Conservation (phyloP, 2,113 vertebrate genomes). For the Mixornis gularis region DNA sequence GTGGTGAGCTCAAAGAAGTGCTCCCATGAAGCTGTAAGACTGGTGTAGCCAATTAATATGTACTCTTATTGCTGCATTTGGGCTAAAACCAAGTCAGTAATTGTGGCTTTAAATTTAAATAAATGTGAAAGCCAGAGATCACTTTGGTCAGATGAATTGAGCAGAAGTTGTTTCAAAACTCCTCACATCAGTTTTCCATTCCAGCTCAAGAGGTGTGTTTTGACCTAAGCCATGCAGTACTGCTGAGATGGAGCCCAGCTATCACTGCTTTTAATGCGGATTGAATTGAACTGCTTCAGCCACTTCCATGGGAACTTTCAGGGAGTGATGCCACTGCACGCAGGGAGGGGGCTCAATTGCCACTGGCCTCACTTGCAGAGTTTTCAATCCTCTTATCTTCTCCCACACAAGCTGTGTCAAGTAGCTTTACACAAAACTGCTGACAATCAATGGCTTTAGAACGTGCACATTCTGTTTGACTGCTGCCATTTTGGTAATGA, state of each 20-base stretch:
- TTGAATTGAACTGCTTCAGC: background rate
- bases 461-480: accelerated
- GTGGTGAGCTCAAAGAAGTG: background rate
- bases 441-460: background rate
- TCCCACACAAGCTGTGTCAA: background rate
- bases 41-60: background rate
- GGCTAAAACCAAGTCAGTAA: background rate
- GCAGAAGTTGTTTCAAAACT: background rate
- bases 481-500: constrained; percentile 13
- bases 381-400: background rate
- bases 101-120: background rate
- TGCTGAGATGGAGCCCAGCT: background rate
- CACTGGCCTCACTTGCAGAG: background rate
- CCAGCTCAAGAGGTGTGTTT: background rate
- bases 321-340: background rate
- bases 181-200: background rate
- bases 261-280: background rate
- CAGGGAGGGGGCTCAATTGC: background rate
- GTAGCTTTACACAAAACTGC: background rate
- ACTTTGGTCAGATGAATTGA: background rate
- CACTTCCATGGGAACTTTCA: background rate
- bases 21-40: background rate
- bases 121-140: background rate
- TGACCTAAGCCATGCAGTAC: background rate
- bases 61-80: background rate